These are phyloP conservation scores for Microcebus tavaratra DNA, from an alignment of 2,113 vertebrate genomes.

Conservation along the genomic window DNA sequence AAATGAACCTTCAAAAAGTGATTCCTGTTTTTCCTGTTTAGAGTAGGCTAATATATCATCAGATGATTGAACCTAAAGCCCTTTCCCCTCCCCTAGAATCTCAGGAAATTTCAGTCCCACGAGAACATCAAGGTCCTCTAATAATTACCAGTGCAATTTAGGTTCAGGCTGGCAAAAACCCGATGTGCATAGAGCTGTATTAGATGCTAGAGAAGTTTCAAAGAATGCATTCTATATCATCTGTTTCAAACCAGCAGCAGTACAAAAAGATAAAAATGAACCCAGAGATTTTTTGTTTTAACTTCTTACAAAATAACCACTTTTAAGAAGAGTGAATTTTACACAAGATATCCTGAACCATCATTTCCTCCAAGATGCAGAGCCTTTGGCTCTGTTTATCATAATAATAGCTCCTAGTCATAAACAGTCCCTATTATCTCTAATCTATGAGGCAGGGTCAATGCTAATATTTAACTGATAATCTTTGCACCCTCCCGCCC, in stretches of 20 bases:
- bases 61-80: background rate
- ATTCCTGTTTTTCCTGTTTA: constrained; percentile 68
- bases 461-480: background rate
- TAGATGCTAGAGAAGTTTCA: constrained; percentile 27
- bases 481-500: background rate
- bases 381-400: background rate
- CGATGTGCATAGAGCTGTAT: background rate
- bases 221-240: background rate
- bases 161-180: background rate
- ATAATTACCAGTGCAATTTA: constrained; percentile 17
- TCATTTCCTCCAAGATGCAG: background rate
- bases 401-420: background rate
- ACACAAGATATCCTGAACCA: background rate
- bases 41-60: background rate
- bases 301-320: background rate
- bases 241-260: background rate
- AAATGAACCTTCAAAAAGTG: constrained; percentile 29
- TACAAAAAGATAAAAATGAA: constrained; percentile 41
- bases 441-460: constrained; percentile 24
- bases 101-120: background rate
- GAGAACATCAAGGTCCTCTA: background rate
- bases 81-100: background rate
- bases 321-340: background rate
- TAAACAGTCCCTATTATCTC: background rate
- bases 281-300: background rate